These are phyloP conservation scores for Lasioglossum figueresi DNA, from an alignment of 2,888 invertebrate genomes.

Conservation along the genomic window DNA sequence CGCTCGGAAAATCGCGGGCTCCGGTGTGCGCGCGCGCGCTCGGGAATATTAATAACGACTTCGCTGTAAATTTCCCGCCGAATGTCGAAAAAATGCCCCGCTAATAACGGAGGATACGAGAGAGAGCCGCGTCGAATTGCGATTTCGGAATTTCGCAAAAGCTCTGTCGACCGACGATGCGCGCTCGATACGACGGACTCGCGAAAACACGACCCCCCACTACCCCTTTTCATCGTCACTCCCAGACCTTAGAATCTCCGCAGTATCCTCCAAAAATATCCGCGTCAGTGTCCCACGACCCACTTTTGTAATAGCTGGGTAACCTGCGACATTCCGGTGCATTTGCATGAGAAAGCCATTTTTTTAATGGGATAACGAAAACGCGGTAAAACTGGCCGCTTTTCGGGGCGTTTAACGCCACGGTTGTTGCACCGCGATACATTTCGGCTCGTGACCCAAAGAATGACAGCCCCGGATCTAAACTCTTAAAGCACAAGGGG, in stretches of 20 bases:
- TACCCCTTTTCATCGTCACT: background rate
- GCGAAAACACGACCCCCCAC: background rate
- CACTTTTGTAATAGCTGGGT: background rate
- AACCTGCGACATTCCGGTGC: background rate
- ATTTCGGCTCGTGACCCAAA: background rate
- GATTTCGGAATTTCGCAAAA: background rate
- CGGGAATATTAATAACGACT: constrained; percentile 43
- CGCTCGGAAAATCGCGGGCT: constrained; percentile 31
- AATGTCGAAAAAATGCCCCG: background rate
- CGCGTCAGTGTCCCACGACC: background rate
- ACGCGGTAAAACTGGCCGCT: background rate
- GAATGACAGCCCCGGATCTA: background rate
- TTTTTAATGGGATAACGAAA: constrained; percentile 1
- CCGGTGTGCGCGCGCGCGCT: background rate
- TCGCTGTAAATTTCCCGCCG: constrained; percentile 34
- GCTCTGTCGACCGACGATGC: background rate
- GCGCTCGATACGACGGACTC: background rate
- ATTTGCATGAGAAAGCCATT: constrained; percentile 8
- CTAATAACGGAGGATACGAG: background rate
- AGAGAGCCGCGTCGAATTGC: background rate
- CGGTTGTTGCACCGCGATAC: background rate
- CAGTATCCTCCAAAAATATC: background rate
- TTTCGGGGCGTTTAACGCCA: background rate
- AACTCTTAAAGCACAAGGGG: background rate
- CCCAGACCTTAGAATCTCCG: background rate